Evolutionary conservation across 2,888 invertebrate genomes (phyloP).

Genomic region (Eumacrocentrus americanus): DNA sequence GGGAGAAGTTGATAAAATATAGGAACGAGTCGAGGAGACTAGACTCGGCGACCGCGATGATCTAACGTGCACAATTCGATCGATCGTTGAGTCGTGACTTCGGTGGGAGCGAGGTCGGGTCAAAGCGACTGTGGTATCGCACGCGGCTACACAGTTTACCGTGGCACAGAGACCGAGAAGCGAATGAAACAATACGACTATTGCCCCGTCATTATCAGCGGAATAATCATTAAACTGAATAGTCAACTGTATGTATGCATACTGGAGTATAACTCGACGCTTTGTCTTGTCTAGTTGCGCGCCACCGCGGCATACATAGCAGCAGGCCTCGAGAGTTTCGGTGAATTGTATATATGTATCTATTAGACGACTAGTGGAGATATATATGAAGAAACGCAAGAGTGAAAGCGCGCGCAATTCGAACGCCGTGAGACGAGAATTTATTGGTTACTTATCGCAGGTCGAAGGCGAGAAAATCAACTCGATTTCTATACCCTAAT

Average conservation of each 20-base stretch:
- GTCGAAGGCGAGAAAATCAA: constrained; percentile 30
- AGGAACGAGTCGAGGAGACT: too few species aligned
- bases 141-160: constrained; percentile 20
- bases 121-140: constrained; percentile 25
- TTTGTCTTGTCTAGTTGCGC: constrained; percentile 2
- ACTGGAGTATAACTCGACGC: constrained; percentile 13
- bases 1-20: background rate
- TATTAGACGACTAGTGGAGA: too few species aligned
- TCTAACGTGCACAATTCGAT: background rate
- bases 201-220: constrained; percentile 22
- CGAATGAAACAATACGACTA: constrained; percentile 8
- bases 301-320: constrained; percentile 1
- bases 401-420: constrained; percentile 29
- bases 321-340: background rate
- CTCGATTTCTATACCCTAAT: constrained; percentile 24
- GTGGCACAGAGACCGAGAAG: constrained; percentile 24
- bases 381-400: constrained; percentile 6
- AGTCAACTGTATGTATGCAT: constrained; percentile 9
- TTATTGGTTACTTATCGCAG: constrained; percentile 34
- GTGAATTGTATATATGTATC: background rate
- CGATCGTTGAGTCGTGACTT: constrained; percentile 20
- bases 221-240: constrained; percentile 34
- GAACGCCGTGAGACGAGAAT: constrained; percentile 28
- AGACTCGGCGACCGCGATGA: background rate
- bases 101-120: constrained; percentile 26